phyloP scores from a whole-genome alignment of 2,113 vertebrate species.

The Malurus elegans region DNA sequence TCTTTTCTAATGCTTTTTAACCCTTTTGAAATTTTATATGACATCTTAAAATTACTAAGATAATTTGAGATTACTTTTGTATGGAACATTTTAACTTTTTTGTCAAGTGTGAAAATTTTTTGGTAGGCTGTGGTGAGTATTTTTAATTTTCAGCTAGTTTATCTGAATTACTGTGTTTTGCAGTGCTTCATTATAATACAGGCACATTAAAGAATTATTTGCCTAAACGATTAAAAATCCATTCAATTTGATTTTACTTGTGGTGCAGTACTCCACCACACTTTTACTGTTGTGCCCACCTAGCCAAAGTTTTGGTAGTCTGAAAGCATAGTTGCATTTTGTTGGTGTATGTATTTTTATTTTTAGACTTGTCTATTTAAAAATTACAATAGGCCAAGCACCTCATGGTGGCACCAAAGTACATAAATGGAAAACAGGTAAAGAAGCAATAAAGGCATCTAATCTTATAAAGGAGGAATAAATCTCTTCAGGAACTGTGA shows the following conservation, averaged over 20 bases:
- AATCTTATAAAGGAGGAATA: not conserved
- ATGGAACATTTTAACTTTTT: not conserved
- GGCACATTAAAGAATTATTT: not conserved
- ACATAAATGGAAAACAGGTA: not conserved
- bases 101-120: not conserved
- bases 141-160: not conserved
- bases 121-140: not conserved
- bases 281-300: not conserved
- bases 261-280: not conserved
- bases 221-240: not conserved
- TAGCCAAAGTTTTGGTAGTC: not conserved
- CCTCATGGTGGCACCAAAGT: conserved; percentile 61
- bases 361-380: not conserved
- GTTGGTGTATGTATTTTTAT: not conserved
- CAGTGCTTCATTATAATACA: not conserved
- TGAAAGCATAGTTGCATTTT: not conserved
- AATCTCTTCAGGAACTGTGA: not conserved
- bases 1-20: not conserved
- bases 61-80: not conserved
- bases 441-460: not conserved
- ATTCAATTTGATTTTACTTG: not conserved
- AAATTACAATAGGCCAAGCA: not conserved
- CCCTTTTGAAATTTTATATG: not conserved
- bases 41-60: not conserved
- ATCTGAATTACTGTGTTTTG: not conserved